phyloP scores from a whole-genome alignment of 35 echinoderm and acorn worm genomes.

The Ptychodera flava region DNA sequence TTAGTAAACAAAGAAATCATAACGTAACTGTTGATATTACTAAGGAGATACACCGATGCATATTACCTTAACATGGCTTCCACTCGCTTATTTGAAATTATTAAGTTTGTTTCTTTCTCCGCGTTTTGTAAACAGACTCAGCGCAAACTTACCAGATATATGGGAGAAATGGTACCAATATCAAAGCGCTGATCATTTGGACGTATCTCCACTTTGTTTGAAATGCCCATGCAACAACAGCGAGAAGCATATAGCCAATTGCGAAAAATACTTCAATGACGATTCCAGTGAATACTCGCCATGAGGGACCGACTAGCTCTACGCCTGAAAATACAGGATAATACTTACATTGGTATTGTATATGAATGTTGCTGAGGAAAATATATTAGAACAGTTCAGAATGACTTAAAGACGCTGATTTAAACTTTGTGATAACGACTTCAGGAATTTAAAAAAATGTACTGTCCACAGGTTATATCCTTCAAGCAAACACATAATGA shows the following conservation, averaged over 20 bases:
- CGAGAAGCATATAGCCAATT: slow-evolving; percentile 41
- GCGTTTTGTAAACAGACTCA: too few relatives aligned
- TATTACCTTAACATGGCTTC: too few relatives aligned
- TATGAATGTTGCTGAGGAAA: not conserved
- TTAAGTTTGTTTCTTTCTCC: too few relatives aligned
- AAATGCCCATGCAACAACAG: slow-evolving; percentile 29
- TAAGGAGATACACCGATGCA: too few relatives aligned
- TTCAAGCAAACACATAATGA: not conserved
- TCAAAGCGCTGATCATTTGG: slow-evolving; percentile 15
- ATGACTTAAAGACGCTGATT: too few relatives aligned
- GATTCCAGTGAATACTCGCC: slow-evolving; percentile 28
- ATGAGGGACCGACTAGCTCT: slow-evolving; percentile 42
- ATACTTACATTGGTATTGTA: not conserved
- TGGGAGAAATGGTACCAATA: slow-evolving; percentile 12
- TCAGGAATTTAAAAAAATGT: not conserved
- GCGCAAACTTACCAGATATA: not conserved
- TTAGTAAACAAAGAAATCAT: too few relatives aligned
- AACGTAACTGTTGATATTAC: too few relatives aligned
- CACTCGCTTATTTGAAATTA: too few relatives aligned
- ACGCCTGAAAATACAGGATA: slow-evolving; percentile 6
- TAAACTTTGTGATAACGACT: too few relatives aligned
- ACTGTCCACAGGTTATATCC: not conserved
- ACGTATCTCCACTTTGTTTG: slow-evolving; percentile 40
- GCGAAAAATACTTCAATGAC: slow-evolving; percentile 19
- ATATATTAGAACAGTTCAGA: not conserved